Base-by-base conservation (phyloP, 2,888 invertebrate species). In the Epinotia bilunana region DNA sequence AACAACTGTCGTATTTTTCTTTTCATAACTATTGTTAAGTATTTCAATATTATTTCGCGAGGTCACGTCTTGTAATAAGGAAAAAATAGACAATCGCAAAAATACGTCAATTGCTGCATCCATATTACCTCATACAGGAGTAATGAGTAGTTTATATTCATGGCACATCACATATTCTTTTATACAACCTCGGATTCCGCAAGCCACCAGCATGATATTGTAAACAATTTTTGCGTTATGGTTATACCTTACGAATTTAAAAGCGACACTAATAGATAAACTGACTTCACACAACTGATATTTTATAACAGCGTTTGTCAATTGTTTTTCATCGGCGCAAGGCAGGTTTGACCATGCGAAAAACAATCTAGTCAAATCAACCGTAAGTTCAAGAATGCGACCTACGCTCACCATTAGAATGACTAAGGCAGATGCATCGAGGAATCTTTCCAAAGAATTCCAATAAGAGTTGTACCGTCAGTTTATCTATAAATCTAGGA, bases 61-160 rank as follows among this genome's bases (percentile, higher is more conserved):
- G 43, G 49, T 46, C 69, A 58, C 69, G 57, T 53, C 58, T 63
- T 69, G 43, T 74, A 67, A 75, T 62, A 75, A 75, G 75, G 65
- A 75, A 75, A 72, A 74, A 46, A 46, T 43, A 28, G 60, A 55
- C 64, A 20, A 72, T 62, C 62, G 67, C 55, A 75, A 67, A 72
- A 75, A 57, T 75, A 75, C 67, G 71, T 61, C 65, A 62, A 49
- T 65, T 57, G 71, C 72, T 75, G 61, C 67, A 67, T 72, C 64
- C 46, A 61, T 72, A 72, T 72, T 62, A 75, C 57, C 71, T 67
- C 65, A 33, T 75, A 71, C 60, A 67, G 67, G 65, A 72, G 67
- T 75, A 75, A 75, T 67, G 72, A 46, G 67, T 75, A 67, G 72
- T 75, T 75, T 75, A 72, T 75, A 75, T 75, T 72, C 75, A 75